Base-by-base conservation (phyloP, 2,888 invertebrate genomes). In the Nematopogon swammerdamellus region DNA sequence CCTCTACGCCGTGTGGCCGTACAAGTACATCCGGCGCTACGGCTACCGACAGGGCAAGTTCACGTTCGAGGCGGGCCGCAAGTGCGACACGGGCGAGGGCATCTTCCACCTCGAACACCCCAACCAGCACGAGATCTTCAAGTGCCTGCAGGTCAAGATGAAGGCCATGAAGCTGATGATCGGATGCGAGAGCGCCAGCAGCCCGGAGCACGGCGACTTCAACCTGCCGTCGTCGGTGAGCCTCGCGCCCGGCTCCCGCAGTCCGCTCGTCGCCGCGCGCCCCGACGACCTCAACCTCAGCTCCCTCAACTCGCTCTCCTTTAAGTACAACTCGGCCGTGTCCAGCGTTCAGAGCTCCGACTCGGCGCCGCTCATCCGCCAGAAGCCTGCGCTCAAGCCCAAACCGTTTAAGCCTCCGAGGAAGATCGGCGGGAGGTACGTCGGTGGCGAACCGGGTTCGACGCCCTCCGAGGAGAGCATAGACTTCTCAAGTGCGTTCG, bases 1-100 rank as follows among this genome's bases (percentile, higher is more conserved):
- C 56, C 68, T 87, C 18, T 73, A 86, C 59, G 91, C 86, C 53
- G 90, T 87, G 46, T 93, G 92, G 92, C 92, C 92, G 45, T 92
- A 91, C 66, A 84, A 88, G 57, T 92, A 86, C 62, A 92, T 93
- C 55, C 81, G 92, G 53, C 82, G 90, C 53, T 92, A 93, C 67
- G 92, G 92, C n/a, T 91, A 91, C 60, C 85, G 89, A 57, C 87
- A 89, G 65, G 91, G 91, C 44, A 91, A 89, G 67, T 92, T 93
- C 63, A 91, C 91, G 30, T 92, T 93, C 68, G 92, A 93, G 79
- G 92, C 92, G 18, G 92, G 92, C 0, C 81, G 92, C 51, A 92
- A 92, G 68, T 92, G 92, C 70, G 87, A 88, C 56, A 91, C 91
- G 1, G 92, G 92, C 0, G 92, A 92, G 71, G 92, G 92, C 1